These are phyloP conservation scores for Nebria brevicollis DNA, from an alignment of 2,888 invertebrate genomes.

Conservation along the genomic window DNA sequence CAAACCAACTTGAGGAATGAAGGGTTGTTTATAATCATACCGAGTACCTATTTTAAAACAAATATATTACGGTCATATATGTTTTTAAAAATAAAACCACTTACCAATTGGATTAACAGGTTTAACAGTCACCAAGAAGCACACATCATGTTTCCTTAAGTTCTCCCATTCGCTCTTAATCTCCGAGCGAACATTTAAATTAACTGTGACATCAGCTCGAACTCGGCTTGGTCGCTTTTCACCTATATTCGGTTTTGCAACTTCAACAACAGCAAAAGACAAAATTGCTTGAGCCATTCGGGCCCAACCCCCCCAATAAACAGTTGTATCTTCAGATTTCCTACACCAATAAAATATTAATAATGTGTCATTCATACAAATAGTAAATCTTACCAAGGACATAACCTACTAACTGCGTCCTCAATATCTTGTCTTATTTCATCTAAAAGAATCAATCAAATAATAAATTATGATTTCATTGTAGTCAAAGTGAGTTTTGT, in stretches of 20 bases:
- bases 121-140: conserved; percentile 92
- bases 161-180: conserved; percentile 98
- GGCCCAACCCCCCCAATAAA: conserved; percentile 98
- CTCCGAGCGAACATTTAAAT: conserved; percentile 88
- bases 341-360: conserved; percentile 60
- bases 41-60: conserved; percentile 70
- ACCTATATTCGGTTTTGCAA: conserved; percentile 89
- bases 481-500: not conserved
- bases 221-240: conserved; percentile 96
- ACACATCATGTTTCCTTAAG: conserved; percentile 96
- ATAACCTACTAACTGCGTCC: conserved; percentile 92
- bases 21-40: conserved; percentile 83
- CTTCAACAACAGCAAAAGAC: conserved; percentile 94
- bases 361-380: conserved; percentile 5
- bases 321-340: conserved; percentile 85
- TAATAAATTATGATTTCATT: not conserved
- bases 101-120: conserved; percentile 85
- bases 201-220: conserved; percentile 93
- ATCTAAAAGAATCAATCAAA: conserved; percentile 69
- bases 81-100: conserved; percentile 45
- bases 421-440: conserved; percentile 99
- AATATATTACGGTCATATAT: not conserved
- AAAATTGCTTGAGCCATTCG: conserved; percentile 97
- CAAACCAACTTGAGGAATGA: conserved; percentile 92
- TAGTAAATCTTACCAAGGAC: conserved; percentile 81